Base-by-base conservation (phyloP, 2,888 invertebrate species). In the Drosophila bunnanda region DNA sequence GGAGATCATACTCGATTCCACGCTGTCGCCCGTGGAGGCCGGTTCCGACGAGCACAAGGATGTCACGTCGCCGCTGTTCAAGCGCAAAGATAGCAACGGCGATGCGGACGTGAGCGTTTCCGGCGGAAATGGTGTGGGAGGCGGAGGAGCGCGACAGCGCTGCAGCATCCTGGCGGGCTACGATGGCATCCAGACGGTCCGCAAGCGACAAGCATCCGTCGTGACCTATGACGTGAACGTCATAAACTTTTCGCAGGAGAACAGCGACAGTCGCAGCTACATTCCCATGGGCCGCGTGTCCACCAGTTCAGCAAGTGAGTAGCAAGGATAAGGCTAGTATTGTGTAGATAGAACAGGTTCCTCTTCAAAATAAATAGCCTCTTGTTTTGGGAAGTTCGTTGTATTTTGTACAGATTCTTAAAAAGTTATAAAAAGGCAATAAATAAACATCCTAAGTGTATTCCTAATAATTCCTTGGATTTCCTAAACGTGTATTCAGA, bases 191-290 rank as follows among this genome's bases (percentile, higher is more conserved):
- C 92, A 91, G 67, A 87, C 88, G 20, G 85, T 91, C 44, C 90
- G 92, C 39, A 92, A 91, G 75, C 90, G 92, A 15, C 92, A 92
- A 65, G 92, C 92, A 34, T 93, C 92, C 9, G 92, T 92, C 62
- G 92, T 92, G 58, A 92, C 92, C 56, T 92, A 92, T 78, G 92
- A 92, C 68, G 92, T 92, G 7, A 92, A 92, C 79, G 92, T 92
- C 74, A 92, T 92, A 65, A 92, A 92, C 76, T 93, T 92, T 76
- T 91, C 92, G 64, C 92, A 92, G 81, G 92, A 93, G 61, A 89
- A 90, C 64, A 89, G 89, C 76, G 92, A 92, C 64, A 92, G 91
- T 77, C 90, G 90, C 66, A 92, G 91, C 70, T 92, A 92, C 65
- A 91, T 92, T 67, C 91, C 92, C 55, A 92, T 92, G 92, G 92